Evolutionary conservation across 2,113 vertebrate species (phyloP).

Genomic region (Oryzias celebensis): DNA sequence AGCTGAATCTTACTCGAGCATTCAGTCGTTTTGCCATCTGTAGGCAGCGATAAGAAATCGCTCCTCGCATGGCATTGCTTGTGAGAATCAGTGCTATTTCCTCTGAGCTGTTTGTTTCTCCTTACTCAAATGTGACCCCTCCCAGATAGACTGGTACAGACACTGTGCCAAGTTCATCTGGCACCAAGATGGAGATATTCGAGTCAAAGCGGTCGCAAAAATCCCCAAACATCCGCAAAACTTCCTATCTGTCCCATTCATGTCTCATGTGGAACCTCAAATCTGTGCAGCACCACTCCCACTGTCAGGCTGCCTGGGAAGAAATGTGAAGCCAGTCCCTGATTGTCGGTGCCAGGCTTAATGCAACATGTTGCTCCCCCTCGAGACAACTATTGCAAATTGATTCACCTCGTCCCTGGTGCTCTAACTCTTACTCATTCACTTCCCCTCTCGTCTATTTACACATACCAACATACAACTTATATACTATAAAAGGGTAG

Average conservation of each 20-base stretch:
- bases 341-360: slow-evolving; percentile 35
- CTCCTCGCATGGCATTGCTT: too few relatives aligned
- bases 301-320: slow-evolving; percentile 36
- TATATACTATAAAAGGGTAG: background rate
- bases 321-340: slow-evolving; percentile 53
- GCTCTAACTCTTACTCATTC: slow-evolving; percentile 21
- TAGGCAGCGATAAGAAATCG: slow-evolving; percentile 1
- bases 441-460: slow-evolving; percentile 1
- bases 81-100: slow-evolving; percentile 8
- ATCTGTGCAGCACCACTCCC: slow-evolving; percentile 46
- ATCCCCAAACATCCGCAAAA: slow-evolving; percentile 12
- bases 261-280: slow-evolving; percentile 36
- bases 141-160: slow-evolving; percentile 48
- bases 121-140: slow-evolving; percentile 1
- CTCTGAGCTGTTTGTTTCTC: slow-evolving; percentile 39
- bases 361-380: slow-evolving; percentile 40
- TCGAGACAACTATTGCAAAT: slow-evolving; percentile 29
- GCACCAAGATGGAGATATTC: background rate
- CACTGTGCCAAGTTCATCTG: slow-evolving; percentile 3
- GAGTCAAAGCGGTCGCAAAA: background rate
- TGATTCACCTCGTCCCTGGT: slow-evolving; percentile 21
- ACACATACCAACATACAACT: background rate
- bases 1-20: slow-evolving; percentile 1
- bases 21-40: background rate
- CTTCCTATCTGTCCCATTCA: slow-evolving; percentile 7